Base-by-base conservation (phyloP, 2,797 vertebrate species). In the Crenuchus spilurus region DNA sequence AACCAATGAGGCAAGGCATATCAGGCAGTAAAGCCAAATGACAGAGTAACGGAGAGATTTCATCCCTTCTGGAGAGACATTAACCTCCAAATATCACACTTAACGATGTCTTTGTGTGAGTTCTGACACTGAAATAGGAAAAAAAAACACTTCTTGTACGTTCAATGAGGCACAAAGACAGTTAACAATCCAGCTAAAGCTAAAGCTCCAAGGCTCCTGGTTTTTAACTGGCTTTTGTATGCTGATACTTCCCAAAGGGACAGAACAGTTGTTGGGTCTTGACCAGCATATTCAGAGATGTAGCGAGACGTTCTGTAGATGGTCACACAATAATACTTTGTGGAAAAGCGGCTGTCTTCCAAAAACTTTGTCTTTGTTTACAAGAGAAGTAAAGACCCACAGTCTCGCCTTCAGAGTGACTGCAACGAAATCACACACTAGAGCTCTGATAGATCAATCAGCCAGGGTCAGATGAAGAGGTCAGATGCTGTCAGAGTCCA, bases 361-460 rank as follows among this genome's bases (percentile, higher is more conserved):
- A 88, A 82, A 72, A 64, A 37, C 76, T 90, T 86, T 84, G 82
- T 89, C 85, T 90, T 85, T 80, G 88, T 91, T 90, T 89, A 84
- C 86, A 86, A 79, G 62, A 87, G 81, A 82, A 86, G 85, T 84
- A 55, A 72, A 71, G 68, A 46, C 78, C 72, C 60, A 74, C 69
- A 79, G 79, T 82, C 86, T 64, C 76, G 14, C 70, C 39, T 76
- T 41, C 78, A 55, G 80, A 74, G 70, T 48, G 63, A 69, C 74
- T 72, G 75, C 81, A 84, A 80, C 72, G 20, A 41, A 84, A 80
- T 82, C 81, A 78, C 69, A 67, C 14, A 82, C 80, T 83, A 80
- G 84, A 83, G 76, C 79, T 82, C 78, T 89, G 87, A 89, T 67
- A 58, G 89, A 85, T 87, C 88, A 91, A 89, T 91, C 90, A 85